phyloP scores from a whole-genome alignment of 1,140 invertebrate genomes.

The Euschistus heros region DNA sequence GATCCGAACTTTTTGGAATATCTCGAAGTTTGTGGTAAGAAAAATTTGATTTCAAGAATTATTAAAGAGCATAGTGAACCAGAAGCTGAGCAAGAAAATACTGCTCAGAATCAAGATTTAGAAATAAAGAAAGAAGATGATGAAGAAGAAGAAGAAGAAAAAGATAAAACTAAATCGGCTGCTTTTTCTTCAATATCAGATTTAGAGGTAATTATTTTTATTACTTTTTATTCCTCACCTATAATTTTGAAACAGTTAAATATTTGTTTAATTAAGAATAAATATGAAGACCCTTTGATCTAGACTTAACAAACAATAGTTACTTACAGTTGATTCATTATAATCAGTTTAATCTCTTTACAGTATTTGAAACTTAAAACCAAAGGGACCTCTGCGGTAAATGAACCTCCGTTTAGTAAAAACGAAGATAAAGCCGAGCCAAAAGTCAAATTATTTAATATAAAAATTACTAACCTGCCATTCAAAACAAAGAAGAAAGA shows the following conservation, averaged over 20 bases:
- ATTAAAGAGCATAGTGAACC: constrained; percentile 17
- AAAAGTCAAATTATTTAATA: constrained; percentile 33
- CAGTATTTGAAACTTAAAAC: constrained; percentile 33
- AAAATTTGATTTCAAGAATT: constrained; percentile 15
- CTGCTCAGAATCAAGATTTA: constrained; percentile 30
- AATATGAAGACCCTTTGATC: neutral
- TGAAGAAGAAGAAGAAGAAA: constrained; percentile 25
- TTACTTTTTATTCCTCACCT: neutral
- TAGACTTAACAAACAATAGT: too few relatives aligned
- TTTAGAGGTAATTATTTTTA: constrained; percentile 45
- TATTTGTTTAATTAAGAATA: neutral
- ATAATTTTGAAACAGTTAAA: neutral
- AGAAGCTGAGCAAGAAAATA: constrained; percentile 34
- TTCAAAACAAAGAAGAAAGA: constrained; percentile 65
- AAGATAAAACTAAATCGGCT: constrained; percentile 36
- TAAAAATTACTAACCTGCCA: constrained; percentile 53
- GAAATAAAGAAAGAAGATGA: constrained; percentile 25
- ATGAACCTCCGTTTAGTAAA: constrained; percentile 25
- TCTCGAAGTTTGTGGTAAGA: constrained; percentile 62
- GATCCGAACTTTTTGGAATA: constrained; percentile 85
- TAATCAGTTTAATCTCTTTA: constrained; percentile 18
- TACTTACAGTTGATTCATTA: too few relatives aligned
- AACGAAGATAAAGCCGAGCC: constrained; percentile 27
- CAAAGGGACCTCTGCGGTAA: constrained; percentile 34
- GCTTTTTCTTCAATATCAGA: constrained; percentile 59